A percentile compares a stretch with the other conserved stretches of the same genome.
Conservation (phyloP, 2,888 invertebrate species). For the Druceiella hillmani region DNA sequence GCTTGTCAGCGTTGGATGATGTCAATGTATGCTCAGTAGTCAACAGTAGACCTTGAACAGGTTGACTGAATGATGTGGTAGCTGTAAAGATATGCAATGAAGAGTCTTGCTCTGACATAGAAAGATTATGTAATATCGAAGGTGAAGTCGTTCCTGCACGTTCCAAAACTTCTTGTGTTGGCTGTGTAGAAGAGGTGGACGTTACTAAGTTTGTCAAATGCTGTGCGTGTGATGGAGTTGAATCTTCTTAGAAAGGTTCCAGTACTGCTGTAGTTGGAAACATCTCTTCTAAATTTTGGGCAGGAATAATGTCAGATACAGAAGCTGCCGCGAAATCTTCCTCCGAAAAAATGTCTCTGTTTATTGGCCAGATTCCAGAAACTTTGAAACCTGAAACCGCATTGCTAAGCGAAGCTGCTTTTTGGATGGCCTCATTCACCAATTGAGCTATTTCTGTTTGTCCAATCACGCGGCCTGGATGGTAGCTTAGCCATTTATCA, state of each 20-base stretch:
- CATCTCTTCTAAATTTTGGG: neutral
- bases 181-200: constrained; percentile 5
- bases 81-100: constrained; percentile 6
- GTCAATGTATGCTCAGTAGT: constrained; percentile 7
- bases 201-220: constrained; percentile 9
- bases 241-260: no score
- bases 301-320: constrained; percentile 1
- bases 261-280: neutral
- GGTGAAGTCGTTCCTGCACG: constrained; percentile 5
- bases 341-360: constrained; percentile 5
- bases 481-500: constrained; percentile 9
- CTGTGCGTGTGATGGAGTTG: no score
- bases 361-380: constrained; percentile 7
- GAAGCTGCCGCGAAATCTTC: constrained; percentile 6
- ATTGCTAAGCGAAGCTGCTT: neutral
- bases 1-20: constrained; percentile 8
- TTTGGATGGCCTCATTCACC: constrained; percentile 3
- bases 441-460: constrained; percentile 8
- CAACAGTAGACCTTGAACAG: constrained; percentile 3
- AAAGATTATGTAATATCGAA: constrained; percentile 8
- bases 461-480: constrained; percentile 8
- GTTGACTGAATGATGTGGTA: constrained; percentile 7
- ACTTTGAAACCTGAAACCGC: constrained; percentile 2
- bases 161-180: constrained; percentile 5
- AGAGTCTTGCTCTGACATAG: constrained; percentile 5